Percentiles rank a stretch among this genome's conserved stretches.
These are phyloP conservation scores for Drosophila bocki DNA, from an alignment of 1,140 invertebrate species.

Conservation along the genomic window DNA sequence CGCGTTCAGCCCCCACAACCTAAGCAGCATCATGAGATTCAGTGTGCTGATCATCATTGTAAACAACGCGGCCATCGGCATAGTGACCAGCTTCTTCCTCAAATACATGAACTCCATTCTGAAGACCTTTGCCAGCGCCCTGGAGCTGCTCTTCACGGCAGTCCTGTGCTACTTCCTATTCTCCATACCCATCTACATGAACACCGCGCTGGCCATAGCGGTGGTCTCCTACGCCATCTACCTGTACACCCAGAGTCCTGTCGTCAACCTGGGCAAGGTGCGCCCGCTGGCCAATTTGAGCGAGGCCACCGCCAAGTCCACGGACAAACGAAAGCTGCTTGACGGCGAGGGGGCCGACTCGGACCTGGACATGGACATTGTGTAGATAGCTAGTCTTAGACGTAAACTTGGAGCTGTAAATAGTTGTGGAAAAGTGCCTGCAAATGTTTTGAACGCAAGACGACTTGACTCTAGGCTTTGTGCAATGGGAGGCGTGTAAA, in stretches of 20 bases:
- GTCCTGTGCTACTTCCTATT: conserved; percentile 96
- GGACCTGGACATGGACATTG: conserved; percentile 75
- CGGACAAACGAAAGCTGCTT: conserved; percentile 65
- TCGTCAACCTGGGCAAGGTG: conserved; percentile 87
- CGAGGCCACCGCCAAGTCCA: conserved; percentile 40
- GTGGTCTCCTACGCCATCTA: conserved; percentile 94
- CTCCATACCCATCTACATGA: conserved; percentile 93
- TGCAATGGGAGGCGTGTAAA: conserved; percentile 49
- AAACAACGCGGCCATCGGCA: conserved; percentile 96
- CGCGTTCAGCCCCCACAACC: conserved; percentile 87
- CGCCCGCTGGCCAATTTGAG: conserved; percentile 61
- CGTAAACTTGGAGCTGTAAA: conserved; percentile 35
- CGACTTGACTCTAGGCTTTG: conserved; percentile 55
- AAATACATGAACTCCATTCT: conserved; percentile 97
- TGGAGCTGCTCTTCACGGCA: conserved; percentile 96
- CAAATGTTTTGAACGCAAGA: conserved; percentile 45
- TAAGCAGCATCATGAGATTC: conserved; percentile 87
- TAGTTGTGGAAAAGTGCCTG: conserved; percentile 64
- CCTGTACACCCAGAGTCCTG: conserved; percentile 96
- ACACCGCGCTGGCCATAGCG: conserved; percentile 92
- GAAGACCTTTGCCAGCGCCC: conserved; percentile 97
- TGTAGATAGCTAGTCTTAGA: conserved; percentile 49
- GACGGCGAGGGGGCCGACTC: conserved; percentile 66
- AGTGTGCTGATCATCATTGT: conserved; percentile 93
- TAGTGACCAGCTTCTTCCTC: conserved; percentile 97